Percentiles rank a stretch among this genome's conserved stretches.
Conservation (phyloP, 1,140 invertebrate genomes). For the Gonatopus flavifemur region DNA sequence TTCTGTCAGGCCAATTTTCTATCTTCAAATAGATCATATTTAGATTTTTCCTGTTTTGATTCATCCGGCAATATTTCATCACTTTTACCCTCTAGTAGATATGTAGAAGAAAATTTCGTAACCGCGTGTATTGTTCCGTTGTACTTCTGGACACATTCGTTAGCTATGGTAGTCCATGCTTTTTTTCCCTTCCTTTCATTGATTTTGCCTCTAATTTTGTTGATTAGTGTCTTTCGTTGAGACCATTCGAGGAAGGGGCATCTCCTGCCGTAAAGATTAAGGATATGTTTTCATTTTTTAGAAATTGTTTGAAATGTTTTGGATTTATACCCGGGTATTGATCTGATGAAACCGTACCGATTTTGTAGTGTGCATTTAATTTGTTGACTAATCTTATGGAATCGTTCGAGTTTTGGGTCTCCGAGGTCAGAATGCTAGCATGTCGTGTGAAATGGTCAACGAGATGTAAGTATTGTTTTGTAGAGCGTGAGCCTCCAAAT, state of each 20-base stretch:
- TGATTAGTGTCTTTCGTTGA: constrained; percentile 1
- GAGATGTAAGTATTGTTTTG: background rate
- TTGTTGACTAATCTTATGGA: background rate
- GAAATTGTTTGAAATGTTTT: background rate
- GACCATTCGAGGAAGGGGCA: background rate
- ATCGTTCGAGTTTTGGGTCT: background rate
- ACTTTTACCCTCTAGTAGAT: background rate
- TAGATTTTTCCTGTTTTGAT: background rate
- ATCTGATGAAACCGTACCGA: background rate
- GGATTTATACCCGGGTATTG: background rate
- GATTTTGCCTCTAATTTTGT: background rate
- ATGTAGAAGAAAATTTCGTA: background rate
- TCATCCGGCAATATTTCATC: background rate
- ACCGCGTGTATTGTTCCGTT: background rate
- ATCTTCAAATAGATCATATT: background rate
- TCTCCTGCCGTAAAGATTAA: background rate
- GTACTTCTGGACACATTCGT: background rate
- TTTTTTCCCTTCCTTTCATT: background rate
- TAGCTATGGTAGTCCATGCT: background rate
- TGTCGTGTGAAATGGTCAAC: background rate
- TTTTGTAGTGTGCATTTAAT: background rate
- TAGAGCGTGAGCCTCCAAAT: background rate
- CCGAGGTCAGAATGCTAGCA: background rate
- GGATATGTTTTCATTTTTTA: background rate
- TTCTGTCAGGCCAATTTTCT: background rate